These are phyloP conservation scores for Cylindroiulus punctatus DNA, from an alignment of 2,888 invertebrate species.

Conservation along the genomic window DNA sequence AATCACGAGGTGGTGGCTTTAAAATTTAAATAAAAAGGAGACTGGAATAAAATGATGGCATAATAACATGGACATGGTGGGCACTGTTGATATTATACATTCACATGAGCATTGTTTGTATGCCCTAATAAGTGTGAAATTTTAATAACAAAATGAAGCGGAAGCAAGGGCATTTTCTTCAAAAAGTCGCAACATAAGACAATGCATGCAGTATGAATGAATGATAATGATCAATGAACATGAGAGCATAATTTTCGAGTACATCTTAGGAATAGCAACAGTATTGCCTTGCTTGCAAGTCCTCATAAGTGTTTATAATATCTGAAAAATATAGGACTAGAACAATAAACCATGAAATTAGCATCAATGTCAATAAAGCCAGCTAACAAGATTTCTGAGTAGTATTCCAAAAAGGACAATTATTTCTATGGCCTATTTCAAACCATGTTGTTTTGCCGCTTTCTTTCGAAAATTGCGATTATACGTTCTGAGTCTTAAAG, in stretches of 20 bases:
- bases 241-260: not conserved
- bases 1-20: constrained; percentile 54
- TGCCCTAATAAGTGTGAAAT: not conserved
- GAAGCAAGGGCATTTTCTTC: not conserved
- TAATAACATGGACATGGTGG: too few relatives aligned
- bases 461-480: not conserved
- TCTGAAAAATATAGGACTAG: not conserved
- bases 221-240: constrained; percentile 14
- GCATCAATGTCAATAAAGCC: not conserved
- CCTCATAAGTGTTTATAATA: not conserved
- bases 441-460: not conserved
- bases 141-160: not conserved
- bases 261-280: not conserved
- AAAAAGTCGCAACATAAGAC: not conserved
- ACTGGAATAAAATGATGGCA: too few relatives aligned
- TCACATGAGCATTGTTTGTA: not conserved
- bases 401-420: too few relatives aligned
- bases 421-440: not conserved
- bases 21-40: not conserved
- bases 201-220: not conserved
- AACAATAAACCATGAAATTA: not conserved
- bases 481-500: constrained; percentile 4
- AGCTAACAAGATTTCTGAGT: not conserved
- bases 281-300: not conserved
- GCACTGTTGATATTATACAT: not conserved